phyloP scores from a whole-genome alignment of 92 coral and sea anemone species.

The Bergia sp. region DNA sequence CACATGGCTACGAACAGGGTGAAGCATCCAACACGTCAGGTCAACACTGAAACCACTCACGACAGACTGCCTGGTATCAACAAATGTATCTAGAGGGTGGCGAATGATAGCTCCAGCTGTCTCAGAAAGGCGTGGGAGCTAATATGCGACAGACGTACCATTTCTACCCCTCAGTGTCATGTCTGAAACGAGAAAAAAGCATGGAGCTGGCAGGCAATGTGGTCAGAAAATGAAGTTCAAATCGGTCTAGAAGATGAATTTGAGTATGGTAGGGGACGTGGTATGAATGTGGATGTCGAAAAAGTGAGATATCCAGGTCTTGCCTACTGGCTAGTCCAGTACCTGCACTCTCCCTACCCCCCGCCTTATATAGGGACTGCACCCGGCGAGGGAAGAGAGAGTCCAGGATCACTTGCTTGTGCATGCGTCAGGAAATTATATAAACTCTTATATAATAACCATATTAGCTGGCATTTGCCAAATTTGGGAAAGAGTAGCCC shows the following conservation, averaged over 20 bases:
- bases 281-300: constrained; percentile 3
- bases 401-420: too few relatives aligned
- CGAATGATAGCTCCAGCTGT: constrained; percentile 3
- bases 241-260: background rate
- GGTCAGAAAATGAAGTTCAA: background rate
- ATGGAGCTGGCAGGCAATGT: background rate
- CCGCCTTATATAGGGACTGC: too few relatives aligned
- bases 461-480: too few relatives aligned
- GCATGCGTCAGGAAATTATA: too few relatives aligned
- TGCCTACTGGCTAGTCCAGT: too few relatives aligned
- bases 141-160: constrained; percentile 17
- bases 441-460: too few relatives aligned
- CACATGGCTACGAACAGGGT: background rate
- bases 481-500: too few relatives aligned
- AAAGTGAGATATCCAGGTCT: constrained; percentile 29
- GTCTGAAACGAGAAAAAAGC: background rate
- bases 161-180: background rate
- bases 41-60: constrained; percentile 35
- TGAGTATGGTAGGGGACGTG: background rate
- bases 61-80: constrained; percentile 29
- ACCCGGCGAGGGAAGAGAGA: too few relatives aligned
- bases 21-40: constrained; percentile 34
- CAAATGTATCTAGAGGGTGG: constrained; percentile 41
- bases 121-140: constrained; percentile 35
- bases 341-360: too few relatives aligned